Percentiles rank a stretch among this genome's conserved stretches.
Evolutionary conservation across 2,113 vertebrate species (phyloP).

Genomic region (Microtus montanus): DNA sequence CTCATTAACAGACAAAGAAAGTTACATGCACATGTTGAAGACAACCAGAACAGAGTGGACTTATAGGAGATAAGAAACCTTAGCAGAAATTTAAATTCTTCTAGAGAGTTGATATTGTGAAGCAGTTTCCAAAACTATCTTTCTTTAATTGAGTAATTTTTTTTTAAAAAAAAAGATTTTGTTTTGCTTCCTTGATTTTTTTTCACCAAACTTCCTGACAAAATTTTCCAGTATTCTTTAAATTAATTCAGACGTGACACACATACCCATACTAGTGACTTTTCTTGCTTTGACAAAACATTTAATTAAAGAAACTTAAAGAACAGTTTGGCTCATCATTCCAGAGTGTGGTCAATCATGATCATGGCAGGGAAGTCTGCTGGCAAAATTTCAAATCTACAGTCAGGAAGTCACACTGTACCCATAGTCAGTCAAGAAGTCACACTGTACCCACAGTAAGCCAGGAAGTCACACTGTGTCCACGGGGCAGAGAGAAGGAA

Average conservation of each 20-base stretch:
- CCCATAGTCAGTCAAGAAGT: no score
- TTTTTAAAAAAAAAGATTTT: neutral
- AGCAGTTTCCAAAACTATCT: neutral
- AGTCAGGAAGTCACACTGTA: neutral
- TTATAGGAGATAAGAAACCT: neutral
- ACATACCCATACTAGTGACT: neutral
- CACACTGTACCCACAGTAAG: neutral
- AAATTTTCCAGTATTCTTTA: neutral
- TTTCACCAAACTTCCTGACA: conserved; percentile 1
- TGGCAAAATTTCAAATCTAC: no score
- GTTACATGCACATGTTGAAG: neutral
- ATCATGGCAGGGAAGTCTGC: neutral
- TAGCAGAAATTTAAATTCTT: neutral
- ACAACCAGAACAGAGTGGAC: neutral
- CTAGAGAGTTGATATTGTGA: neutral
- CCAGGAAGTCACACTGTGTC: no score
- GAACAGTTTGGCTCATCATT: neutral
- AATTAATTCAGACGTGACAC: neutral
- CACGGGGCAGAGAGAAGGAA: neutral
- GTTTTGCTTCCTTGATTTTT: neutral
- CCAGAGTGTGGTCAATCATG: neutral
- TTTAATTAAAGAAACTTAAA: neutral
- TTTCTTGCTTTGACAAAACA: neutral
- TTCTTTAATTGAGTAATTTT: neutral
- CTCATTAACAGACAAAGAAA: neutral